These are phyloP conservation scores for Chondrilla cf. caribensis DNA, from an alignment of 37 sponge, comb jelly and placozoan species.

Conservation along the genomic window DNA sequence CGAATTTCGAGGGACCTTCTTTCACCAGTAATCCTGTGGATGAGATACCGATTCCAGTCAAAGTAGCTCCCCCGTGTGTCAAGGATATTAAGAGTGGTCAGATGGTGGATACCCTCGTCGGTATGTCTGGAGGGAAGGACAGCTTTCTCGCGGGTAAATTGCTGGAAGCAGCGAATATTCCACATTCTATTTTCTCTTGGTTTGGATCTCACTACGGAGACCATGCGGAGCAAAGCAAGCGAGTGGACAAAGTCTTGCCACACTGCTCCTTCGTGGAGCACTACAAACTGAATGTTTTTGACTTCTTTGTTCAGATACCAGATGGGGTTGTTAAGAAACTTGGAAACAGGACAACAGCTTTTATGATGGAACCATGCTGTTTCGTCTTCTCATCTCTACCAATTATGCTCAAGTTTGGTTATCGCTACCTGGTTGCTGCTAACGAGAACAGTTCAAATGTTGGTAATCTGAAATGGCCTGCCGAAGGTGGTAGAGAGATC, in stretches of 20 bases:
- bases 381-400: background rate
- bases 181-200: too few relatives aligned
- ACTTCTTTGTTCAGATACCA: background rate
- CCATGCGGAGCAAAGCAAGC: too few relatives aligned
- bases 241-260: too few relatives aligned
- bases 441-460: conserved; percentile 28
- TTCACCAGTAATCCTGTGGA: background rate
- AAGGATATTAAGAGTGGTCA: too few relatives aligned
- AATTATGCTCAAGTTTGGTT: conserved; percentile 3
- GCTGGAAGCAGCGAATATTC: too few relatives aligned
- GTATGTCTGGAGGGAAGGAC: too few relatives aligned
- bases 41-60: background rate
- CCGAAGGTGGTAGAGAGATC: background rate
- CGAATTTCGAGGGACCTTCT: background rate
- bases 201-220: too few relatives aligned
- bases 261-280: too few relatives aligned
- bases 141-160: too few relatives aligned
- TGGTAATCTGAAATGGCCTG: conserved; percentile 31
- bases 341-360: background rate
- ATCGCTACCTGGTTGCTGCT: background rate
- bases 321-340: background rate
- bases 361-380: background rate
- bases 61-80: too few relatives aligned
- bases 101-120: too few relatives aligned
- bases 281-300: conserved; percentile 10